Conservation (phyloP, 2,797 vertebrate species). For the Erethizon dorsatum region DNA sequence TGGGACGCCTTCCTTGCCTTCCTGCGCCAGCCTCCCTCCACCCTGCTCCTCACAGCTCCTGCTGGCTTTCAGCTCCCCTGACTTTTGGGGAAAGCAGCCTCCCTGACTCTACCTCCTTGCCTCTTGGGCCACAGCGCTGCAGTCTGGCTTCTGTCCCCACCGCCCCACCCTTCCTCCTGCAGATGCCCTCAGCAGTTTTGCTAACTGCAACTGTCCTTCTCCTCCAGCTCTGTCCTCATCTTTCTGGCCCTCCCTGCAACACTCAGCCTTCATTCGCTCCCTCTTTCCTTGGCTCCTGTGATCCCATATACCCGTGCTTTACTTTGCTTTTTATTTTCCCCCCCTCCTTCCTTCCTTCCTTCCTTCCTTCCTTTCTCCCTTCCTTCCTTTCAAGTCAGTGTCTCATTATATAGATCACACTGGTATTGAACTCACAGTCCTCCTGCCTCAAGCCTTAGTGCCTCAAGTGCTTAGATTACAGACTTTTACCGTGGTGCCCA, state of each 20-base stretch:
- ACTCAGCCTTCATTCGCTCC: neutral
- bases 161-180: rapidly evolving
- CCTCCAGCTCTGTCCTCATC: neutral
- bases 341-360: neutral
- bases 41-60: neutral
- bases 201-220: neutral
- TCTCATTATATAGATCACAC: no score
- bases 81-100: neutral
- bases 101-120: neutral
- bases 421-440: neutral
- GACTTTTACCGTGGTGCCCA: neutral
- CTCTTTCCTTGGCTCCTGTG: neutral
- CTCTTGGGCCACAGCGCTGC: neutral
- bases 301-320: no score
- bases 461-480: neutral
- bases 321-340: neutral
- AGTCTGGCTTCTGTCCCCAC: neutral
- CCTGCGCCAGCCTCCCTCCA: neutral
- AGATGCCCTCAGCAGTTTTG: neutral
- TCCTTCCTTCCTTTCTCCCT: neutral
- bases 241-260: neutral
- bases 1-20: neutral
- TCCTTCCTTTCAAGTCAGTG: neutral
- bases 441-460: neutral
- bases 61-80: neutral